These are phyloP conservation scores for Nymphalis c-album DNA, from an alignment of 2,888 invertebrate genomes.

Conservation along the genomic window DNA sequence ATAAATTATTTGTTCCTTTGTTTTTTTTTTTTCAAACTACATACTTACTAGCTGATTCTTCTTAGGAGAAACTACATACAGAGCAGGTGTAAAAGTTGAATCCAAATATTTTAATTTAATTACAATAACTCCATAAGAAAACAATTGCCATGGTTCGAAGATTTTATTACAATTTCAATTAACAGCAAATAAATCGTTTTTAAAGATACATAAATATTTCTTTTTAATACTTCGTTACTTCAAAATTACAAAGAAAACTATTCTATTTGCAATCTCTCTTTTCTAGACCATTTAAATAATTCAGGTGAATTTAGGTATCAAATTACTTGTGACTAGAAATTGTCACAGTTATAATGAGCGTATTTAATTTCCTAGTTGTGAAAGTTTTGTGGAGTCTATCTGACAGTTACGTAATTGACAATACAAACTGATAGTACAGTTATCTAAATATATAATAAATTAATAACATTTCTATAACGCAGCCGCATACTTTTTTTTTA, in stretches of 20 bases:
- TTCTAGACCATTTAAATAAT: not conserved
- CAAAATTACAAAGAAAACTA: not conserved
- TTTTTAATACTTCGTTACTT: not conserved
- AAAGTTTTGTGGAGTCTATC: conserved; percentile 23
- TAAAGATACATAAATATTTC: too few species aligned
- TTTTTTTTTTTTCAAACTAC: too few species aligned
- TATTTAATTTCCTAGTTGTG: conserved; percentile 31
- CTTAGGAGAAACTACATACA: too few species aligned
- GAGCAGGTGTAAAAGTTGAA: too few species aligned
- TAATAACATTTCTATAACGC: not conserved
- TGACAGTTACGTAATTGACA: conserved; percentile 28
- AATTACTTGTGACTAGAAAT: conserved; percentile 13
- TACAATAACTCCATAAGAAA: too few species aligned
- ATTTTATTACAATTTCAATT: too few species aligned
- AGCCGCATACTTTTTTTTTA: not conserved
- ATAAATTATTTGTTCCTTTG: too few species aligned
- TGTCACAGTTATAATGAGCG: conserved; percentile 17
- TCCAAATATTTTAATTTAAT: too few species aligned
- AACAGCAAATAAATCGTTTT: too few species aligned
- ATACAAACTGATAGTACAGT: conserved; percentile 16
- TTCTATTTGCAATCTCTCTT: not conserved
- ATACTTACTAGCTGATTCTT: too few species aligned
- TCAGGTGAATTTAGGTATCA: conserved; percentile 3
- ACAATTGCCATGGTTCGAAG: too few species aligned
- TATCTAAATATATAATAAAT: conserved; percentile 2